Evolutionary conservation across 2,888 invertebrate species (phyloP).

Genomic region (Acanthosepion lycidas): DNA sequence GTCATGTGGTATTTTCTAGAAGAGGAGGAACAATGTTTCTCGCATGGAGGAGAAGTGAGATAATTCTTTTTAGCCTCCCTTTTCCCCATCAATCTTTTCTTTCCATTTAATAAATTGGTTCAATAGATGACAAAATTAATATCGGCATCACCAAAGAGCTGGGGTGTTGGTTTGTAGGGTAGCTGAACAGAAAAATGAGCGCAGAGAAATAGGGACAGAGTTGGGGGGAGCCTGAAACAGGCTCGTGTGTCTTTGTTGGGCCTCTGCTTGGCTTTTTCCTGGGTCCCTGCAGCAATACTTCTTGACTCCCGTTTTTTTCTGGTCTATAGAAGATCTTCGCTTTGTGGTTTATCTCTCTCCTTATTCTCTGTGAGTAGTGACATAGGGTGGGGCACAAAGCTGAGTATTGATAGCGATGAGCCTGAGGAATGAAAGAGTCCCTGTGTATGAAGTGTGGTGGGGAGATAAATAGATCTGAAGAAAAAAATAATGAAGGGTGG

Average conservation of each 20-base stretch:
- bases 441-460: not conserved
- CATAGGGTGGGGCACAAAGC: not conserved
- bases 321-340: not conserved
- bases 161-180: not conserved
- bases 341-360: not conserved
- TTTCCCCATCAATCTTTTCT: not conserved
- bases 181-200: not conserved
- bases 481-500: not conserved
- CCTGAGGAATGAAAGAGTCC: not conserved
- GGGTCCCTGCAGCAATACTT: not conserved
- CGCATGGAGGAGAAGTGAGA: not conserved
- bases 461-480: not conserved
- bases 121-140: not conserved
- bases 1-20: not conserved
- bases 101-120: conserved; percentile 14
- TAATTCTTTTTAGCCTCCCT: not conserved
- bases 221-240: not conserved
- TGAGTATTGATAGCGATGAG: not conserved
- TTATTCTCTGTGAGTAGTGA: not conserved
- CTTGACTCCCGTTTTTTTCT: not conserved
- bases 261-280: not conserved
- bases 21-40: not conserved
- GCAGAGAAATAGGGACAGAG: not conserved
- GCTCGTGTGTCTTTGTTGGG: not conserved
- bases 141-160: not conserved